Conservation (phyloP, 2,888 invertebrate species). For the Spisula subtruncata region DNA sequence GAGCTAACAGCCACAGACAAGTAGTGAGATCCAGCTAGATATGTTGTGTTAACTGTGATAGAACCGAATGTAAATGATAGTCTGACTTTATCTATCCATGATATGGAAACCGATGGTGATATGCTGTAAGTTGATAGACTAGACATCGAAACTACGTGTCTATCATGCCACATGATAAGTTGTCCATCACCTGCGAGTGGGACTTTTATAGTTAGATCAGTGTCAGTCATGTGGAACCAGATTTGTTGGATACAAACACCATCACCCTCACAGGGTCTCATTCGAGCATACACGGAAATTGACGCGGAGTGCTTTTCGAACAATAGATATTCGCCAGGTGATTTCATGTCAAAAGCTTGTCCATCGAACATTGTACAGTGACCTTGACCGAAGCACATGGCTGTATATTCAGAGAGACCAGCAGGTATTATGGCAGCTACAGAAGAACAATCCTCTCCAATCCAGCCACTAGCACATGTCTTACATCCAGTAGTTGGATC, state of each 20-base stretch:
- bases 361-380: constrained; percentile 76
- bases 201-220: constrained; percentile 72
- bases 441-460: constrained; percentile 76
- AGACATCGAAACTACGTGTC: constrained; percentile 25
- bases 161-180: constrained; percentile 69
- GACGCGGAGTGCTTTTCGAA: constrained; percentile 48
- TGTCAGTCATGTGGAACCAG: constrained; percentile 69
- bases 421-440: constrained; percentile 50
- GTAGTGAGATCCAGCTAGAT: constrained; percentile 43
- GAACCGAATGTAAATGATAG: constrained; percentile 48
- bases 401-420: constrained; percentile 26
- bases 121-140: constrained; percentile 54
- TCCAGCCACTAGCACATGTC: constrained; percentile 75
- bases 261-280: constrained; percentile 72
- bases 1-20: constrained; percentile 54
- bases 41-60: constrained; percentile 50
- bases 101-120: constrained; percentile 47
- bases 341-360: constrained; percentile 69
- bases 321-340: constrained; percentile 73
- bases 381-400: constrained; percentile 70
- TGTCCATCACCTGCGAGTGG: constrained; percentile 53
- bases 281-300: constrained; percentile 66
- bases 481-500: constrained; percentile 68
- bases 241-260: constrained; percentile 70
- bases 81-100: constrained; percentile 58